These are phyloP conservation scores for Drosophila niveifrons DNA, from an alignment of 2,888 invertebrate genomes.

Conservation along the genomic window DNA sequence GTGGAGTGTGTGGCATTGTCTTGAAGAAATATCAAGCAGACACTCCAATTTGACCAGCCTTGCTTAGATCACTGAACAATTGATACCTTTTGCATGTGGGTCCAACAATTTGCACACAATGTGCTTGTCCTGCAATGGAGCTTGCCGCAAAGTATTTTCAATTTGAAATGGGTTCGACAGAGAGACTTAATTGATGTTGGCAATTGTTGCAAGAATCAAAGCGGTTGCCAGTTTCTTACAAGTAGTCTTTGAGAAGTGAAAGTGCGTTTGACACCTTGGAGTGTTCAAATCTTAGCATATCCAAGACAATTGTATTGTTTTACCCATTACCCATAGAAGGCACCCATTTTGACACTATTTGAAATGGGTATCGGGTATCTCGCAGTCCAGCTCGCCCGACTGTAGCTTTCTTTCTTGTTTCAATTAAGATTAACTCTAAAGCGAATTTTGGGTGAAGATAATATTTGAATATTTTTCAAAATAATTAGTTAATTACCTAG, in stretches of 20 bases:
- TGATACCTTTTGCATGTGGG: slow-evolving; percentile 39
- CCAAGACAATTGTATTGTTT: too few relatives aligned
- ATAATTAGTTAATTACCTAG: too few relatives aligned
- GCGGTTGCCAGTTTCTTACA: slow-evolving; percentile 8
- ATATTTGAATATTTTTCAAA: too few relatives aligned
- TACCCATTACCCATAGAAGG: too few relatives aligned
- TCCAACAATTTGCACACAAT: slow-evolving; percentile 26
- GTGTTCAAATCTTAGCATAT: not conserved
- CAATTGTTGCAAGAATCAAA: slow-evolving; percentile 31
- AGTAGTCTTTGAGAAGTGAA: not conserved
- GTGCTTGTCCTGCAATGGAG: slow-evolving; percentile 25
- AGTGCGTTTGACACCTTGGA: not conserved
- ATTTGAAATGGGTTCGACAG: slow-evolving; percentile 43
- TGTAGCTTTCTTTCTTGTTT: too few relatives aligned
- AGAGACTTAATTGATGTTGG: slow-evolving; percentile 37
- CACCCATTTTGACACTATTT: too few relatives aligned
- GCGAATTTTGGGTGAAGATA: too few relatives aligned
- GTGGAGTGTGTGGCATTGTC: slow-evolving; percentile 40
- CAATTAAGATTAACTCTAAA: too few relatives aligned
- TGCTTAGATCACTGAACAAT: slow-evolving; percentile 25
- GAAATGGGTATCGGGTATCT: too few relatives aligned
- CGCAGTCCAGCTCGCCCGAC: too few relatives aligned
- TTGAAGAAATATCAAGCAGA: slow-evolving; percentile 44
- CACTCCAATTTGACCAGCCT: slow-evolving; percentile 20
- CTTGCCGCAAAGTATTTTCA: slow-evolving; percentile 48